Conservation (phyloP, 2,797 vertebrate genomes). For the Dendrocincla tyrannina region DNA sequence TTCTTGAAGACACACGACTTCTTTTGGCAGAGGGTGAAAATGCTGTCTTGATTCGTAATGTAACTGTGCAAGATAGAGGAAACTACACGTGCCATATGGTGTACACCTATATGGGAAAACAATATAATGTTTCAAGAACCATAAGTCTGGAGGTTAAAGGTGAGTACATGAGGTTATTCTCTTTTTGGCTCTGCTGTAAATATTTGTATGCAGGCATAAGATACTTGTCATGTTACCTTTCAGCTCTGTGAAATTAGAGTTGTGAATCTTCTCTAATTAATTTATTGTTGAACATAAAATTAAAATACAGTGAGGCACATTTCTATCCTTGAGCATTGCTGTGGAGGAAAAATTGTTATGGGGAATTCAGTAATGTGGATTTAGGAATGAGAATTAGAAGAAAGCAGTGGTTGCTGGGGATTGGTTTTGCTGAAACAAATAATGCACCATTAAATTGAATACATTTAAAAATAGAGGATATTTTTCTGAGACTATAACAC, state of each 20-base stretch:
- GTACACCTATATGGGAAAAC: constrained; percentile 67
- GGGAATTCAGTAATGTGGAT: neutral
- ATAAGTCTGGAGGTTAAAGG: constrained; percentile 71
- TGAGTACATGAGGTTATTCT: constrained; percentile 42
- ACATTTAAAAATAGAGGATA: neutral
- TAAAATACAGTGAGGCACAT: neutral
- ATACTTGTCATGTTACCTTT: neutral
- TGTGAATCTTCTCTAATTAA: neutral
- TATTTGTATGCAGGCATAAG: neutral
- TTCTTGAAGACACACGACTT: constrained; percentile 59
- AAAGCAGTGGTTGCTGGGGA: neutral
- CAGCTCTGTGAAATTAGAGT: neutral
- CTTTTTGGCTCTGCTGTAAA: neutral
- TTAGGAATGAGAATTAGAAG: neutral
- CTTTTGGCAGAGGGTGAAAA: neutral
- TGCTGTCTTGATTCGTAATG: constrained; percentile 44
- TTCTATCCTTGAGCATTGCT: neutral
- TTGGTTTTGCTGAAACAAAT: neutral
- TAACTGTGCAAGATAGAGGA: constrained; percentile 68
- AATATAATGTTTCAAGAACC: constrained; percentile 67
- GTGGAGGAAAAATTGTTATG: neutral
- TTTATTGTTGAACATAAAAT: neutral
- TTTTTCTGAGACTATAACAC: neutral
- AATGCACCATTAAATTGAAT: neutral
- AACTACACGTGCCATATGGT: constrained; percentile 75